Base-by-base conservation (phyloP, 2,888 invertebrate genomes). In the Eledona agricola region DNA sequence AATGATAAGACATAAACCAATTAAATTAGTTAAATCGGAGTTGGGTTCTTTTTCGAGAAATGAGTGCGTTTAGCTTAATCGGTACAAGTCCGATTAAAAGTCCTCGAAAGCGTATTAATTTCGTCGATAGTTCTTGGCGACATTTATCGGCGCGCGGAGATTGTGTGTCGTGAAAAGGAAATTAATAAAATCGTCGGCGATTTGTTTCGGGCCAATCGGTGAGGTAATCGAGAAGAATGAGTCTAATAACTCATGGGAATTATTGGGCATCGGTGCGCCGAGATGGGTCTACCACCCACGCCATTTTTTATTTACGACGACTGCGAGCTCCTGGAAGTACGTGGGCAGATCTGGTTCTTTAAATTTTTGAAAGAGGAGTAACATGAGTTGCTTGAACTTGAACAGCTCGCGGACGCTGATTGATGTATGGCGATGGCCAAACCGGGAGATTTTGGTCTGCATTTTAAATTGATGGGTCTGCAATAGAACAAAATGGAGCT, bases 1-100 rank as follows among this genome's bases (percentile, higher is more conserved):
- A 42, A 31, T 42, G 42, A 42, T 29, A 42, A 42, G 29, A 42
- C 42, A 42, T 22, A 31, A 42, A 22, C 13, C 42, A 42, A 29
- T 42, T 42, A 29, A 42, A 42, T 42, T 42, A 22, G 42, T 42
- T 42, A 12, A 42, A n/a, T n/a, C n/a, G n/a, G n/a, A 42, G 28
- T 40, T 42, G 31, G 16, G 31, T 16, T 22, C n/a, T n/a, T n/a
- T n/a, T n/a, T 20, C 31, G 22, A 29, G 15, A 42, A 42, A 29
- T 42, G 28, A 19, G 29, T 42, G 29, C 29, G 31, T 42, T 42
- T 42, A 29, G 19, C 29, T 40, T 28, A 28, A 42, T 42, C 31
- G 15, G 22, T 11, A 20, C 42, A 28, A 42, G 42, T 13, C 10
- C 12, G 7, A 42, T 42, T 42, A 42, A 42, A 29, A 29, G 23